phyloP scores from a whole-genome alignment of 2,888 invertebrate genomes.

The Drosophila monieri region DNA sequence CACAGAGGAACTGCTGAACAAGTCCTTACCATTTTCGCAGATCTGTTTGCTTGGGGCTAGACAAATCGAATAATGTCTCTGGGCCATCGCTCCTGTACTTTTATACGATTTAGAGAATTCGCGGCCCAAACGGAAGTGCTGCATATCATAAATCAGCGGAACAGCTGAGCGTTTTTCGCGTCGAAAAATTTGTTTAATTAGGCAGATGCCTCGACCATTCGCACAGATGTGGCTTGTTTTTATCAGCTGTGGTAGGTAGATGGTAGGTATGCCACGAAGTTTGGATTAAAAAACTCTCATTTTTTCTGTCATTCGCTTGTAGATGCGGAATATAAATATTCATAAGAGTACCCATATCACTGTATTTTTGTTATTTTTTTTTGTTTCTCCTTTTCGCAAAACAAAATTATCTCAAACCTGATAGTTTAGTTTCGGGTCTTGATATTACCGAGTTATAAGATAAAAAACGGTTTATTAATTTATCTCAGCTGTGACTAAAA shows the following conservation, averaged over 20 bases:
- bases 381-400: constrained; percentile 14
- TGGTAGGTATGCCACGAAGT: constrained; percentile 26
- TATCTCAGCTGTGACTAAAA: constrained; percentile 7
- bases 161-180: constrained; percentile 37
- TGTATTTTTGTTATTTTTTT: constrained; percentile 15
- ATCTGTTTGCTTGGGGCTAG: constrained; percentile 52
- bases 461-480: constrained; percentile 10
- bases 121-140: constrained; percentile 64
- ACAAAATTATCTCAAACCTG: constrained; percentile 39
- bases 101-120: constrained; percentile 55
- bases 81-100: constrained; percentile 53
- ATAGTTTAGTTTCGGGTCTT: constrained; percentile 27
- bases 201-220: constrained; percentile 40
- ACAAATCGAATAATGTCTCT: constrained; percentile 62
- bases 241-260: constrained; percentile 21
- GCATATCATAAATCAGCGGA: constrained; percentile 68
- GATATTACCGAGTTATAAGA: constrained; percentile 6
- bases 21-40: constrained; percentile 61
- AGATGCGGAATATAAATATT: constrained; percentile 33
- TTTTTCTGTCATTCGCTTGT: constrained; percentile 36
- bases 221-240: constrained; percentile 43
- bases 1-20: constrained; percentile 3
- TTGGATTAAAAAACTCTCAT: constrained; percentile 43
- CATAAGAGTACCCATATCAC: constrained; percentile 34
- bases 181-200: constrained; percentile 53